A percentile compares a stretch with the other conserved stretches of the same genome.
phyloP scores from a whole-genome alignment of 2,113 vertebrate species.

The Progne subis region DNA sequence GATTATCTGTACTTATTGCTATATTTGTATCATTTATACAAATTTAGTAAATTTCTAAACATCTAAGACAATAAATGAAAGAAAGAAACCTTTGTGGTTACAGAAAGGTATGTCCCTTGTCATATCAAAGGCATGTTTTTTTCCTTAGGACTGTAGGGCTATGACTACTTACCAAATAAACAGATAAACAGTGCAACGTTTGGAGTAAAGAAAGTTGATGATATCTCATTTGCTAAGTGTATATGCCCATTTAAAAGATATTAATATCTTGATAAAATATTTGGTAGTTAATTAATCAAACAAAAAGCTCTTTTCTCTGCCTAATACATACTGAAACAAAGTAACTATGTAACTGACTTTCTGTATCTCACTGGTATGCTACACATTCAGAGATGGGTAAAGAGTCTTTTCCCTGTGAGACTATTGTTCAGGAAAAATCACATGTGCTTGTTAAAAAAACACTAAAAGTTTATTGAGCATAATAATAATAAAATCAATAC shows the following conservation, averaged over 20 bases:
- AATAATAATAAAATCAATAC: conserved; percentile 60
- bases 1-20: neutral
- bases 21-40: neutral
- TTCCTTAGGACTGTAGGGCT: neutral
- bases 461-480: conserved; percentile 38
- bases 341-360: neutral
- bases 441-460: conserved; percentile 24
- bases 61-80: neutral
- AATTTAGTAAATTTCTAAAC: neutral
- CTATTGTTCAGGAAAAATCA: conserved; percentile 18
- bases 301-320: neutral
- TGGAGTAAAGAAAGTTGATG: neutral
- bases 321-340: neutral
- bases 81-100: neutral
- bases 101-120: neutral
- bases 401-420: neutral
- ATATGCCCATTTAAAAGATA: neutral
- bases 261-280: conserved; percentile 7
- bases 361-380: neutral
- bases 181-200: neutral
- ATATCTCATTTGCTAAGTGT: conserved; percentile 18
- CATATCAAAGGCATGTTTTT: neutral
- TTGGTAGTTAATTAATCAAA: neutral
- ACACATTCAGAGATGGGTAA: neutral
- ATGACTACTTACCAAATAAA: neutral